These are phyloP conservation scores for Ariolimax columbianus DNA, from an alignment of 2,888 invertebrate species.

Conservation along the genomic window DNA sequence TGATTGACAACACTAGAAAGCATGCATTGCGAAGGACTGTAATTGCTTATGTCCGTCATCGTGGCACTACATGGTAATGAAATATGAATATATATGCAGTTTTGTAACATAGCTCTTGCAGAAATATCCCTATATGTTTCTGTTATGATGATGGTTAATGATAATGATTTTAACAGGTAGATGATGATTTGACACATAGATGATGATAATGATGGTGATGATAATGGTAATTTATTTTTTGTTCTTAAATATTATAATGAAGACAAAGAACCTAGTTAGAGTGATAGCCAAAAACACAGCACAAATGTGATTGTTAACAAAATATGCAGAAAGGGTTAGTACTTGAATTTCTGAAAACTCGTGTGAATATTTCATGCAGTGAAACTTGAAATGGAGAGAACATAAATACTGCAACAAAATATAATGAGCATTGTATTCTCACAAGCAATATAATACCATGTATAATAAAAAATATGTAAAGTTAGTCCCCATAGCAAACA, in stretches of 20 bases:
- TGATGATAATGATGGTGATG: too few species aligned
- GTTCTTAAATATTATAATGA: background rate
- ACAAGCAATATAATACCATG: too few species aligned
- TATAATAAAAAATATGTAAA: too few species aligned
- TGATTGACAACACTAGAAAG: too few species aligned
- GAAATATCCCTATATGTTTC: too few species aligned
- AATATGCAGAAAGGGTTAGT: background rate
- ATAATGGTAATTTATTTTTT: background rate
- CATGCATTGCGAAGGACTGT: too few species aligned
- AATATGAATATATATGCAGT: too few species aligned
- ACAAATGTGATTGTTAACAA: background rate
- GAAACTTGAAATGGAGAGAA: background rate
- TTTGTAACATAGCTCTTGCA: too few species aligned
- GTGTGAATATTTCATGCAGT: background rate
- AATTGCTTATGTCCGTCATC: too few species aligned
- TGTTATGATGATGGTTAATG: background rate
- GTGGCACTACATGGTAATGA: too few species aligned
- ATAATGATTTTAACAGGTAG: too few species aligned
- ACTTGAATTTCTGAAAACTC: background rate
- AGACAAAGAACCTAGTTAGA: background rate
- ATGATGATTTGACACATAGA: background rate
- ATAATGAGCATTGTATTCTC: background rate
- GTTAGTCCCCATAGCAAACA: too few species aligned
- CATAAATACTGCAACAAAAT: background rate
- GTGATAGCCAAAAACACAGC: background rate